These are phyloP conservation scores for Leguminivora glycinivorella DNA, from an alignment of 1,140 invertebrate species.

Conservation along the genomic window DNA sequence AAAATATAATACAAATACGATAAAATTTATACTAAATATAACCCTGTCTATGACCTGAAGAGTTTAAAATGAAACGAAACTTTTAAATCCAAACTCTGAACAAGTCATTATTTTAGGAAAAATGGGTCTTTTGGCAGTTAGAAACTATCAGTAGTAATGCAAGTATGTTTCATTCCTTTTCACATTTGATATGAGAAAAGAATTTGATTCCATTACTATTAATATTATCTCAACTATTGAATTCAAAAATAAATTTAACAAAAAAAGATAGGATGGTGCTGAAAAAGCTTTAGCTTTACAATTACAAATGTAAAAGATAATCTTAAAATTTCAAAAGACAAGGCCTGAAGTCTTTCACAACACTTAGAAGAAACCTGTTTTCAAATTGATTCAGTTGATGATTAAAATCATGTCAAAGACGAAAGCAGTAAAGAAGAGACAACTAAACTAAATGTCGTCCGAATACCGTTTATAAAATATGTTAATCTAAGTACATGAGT, in stretches of 20 bases:
- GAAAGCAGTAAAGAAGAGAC: background rate
- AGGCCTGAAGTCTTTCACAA: slow-evolving; percentile 66
- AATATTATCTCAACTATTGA: background rate
- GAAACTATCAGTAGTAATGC: background rate
- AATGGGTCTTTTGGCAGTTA: slow-evolving; percentile 21
- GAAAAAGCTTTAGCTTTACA: slow-evolving; percentile 32
- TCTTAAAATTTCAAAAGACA: slow-evolving; percentile 55
- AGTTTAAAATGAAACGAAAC: slow-evolving; percentile 67
- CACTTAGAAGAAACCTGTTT: slow-evolving; percentile 58
- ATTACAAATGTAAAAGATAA: slow-evolving; percentile 40
- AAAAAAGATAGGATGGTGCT: background rate
- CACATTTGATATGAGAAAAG: background rate
- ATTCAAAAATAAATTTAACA: slow-evolving; percentile 1
- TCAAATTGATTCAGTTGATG: slow-evolving; percentile 29
- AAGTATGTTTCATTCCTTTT: background rate
- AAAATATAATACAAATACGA: slow-evolving; percentile 79
- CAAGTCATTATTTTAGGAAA: slow-evolving; percentile 62
- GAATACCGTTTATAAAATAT: background rate
- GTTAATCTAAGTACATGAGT: slow-evolving; percentile 5
- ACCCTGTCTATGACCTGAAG: slow-evolving; percentile 79
- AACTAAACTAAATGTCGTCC: slow-evolving; percentile 3
- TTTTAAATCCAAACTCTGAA: slow-evolving; percentile 67
- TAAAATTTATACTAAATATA: slow-evolving; percentile 80
- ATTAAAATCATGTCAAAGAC: background rate
- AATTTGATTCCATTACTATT: background rate